phyloP scores from a whole-genome alignment of 1,140 invertebrate species.

The Procambarus clarkii region DNA sequence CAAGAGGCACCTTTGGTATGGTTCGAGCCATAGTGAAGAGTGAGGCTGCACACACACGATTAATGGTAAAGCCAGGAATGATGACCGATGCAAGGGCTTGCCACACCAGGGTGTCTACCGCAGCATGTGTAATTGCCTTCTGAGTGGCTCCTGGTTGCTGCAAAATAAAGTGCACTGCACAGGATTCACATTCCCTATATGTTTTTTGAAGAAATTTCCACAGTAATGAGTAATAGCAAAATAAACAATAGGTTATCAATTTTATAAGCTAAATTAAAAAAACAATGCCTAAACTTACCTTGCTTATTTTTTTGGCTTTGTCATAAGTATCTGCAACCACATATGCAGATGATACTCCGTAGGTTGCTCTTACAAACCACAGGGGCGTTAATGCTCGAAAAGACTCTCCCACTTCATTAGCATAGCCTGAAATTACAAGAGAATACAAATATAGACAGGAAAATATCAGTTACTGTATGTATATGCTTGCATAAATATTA shows the following conservation, averaged over 20 bases:
- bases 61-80: slow-evolving; percentile 94
- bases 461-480: too few relatives aligned
- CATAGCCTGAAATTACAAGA: slow-evolving; percentile 83
- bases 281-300: slow-evolving; percentile 77
- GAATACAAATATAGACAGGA: not conserved
- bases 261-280: not conserved
- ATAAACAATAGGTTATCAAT: not conserved
- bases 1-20: slow-evolving; percentile 76
- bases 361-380: slow-evolving; percentile 85
- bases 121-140: slow-evolving; percentile 79
- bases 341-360: slow-evolving; percentile 88
- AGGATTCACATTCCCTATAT: not conserved
- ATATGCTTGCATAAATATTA: too few relatives aligned
- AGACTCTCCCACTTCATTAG: slow-evolving; percentile 96
- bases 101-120: slow-evolving; percentile 91
- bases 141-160: slow-evolving; percentile 68
- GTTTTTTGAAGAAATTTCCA: too few relatives aligned
- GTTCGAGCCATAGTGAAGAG: slow-evolving; percentile 79
- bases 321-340: slow-evolving; percentile 91
- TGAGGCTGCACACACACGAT: slow-evolving; percentile 85
- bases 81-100: slow-evolving; percentile 94
- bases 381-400: slow-evolving; percentile 88
- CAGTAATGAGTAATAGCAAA: not conserved
- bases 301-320: slow-evolving; percentile 84
- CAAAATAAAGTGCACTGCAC: not conserved